These are phyloP conservation scores for Spheniscus mendiculus DNA, from an alignment of 2,113 vertebrate species.

Conservation along the genomic window DNA sequence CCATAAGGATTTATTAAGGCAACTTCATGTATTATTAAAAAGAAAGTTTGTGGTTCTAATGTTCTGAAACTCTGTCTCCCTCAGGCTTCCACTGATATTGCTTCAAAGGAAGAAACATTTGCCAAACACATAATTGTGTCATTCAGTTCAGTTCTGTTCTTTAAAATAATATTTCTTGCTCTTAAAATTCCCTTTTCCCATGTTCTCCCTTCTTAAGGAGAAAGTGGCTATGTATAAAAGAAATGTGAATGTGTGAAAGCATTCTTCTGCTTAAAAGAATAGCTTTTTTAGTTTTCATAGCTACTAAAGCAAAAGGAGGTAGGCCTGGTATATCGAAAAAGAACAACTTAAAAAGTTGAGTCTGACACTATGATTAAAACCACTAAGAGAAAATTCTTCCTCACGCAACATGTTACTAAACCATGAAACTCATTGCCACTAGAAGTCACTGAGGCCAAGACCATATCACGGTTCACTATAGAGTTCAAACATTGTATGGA, in stretches of 20 bases:
- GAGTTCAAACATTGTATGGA: not conserved
- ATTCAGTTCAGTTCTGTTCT: not conserved
- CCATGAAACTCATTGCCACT: not conserved
- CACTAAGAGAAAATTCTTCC: not conserved
- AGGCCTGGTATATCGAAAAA: not conserved
- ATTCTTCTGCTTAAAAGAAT: not conserved
- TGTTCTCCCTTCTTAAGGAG: not conserved
- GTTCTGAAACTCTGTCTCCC: constrained; percentile 8
- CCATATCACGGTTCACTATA: not conserved
- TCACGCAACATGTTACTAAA: not conserved
- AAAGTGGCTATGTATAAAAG: not conserved
- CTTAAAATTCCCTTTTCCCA: not conserved
- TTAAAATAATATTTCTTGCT: not conserved
- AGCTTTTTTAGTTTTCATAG: not conserved
- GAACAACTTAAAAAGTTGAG: not conserved
- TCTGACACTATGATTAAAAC: not conserved
- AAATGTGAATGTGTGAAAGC: not conserved
- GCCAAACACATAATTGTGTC: not conserved
- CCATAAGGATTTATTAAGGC: constrained; percentile 44
- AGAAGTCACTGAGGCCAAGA: not conserved
- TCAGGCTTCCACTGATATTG: constrained; percentile 7
- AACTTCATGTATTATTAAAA: constrained; percentile 57
- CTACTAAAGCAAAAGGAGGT: not conserved
- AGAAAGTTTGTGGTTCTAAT: not conserved
- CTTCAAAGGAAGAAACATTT: constrained; percentile 17